phyloP scores from a whole-genome alignment of 1,140 invertebrate genomes.

The Papilio xuthus region DNA sequence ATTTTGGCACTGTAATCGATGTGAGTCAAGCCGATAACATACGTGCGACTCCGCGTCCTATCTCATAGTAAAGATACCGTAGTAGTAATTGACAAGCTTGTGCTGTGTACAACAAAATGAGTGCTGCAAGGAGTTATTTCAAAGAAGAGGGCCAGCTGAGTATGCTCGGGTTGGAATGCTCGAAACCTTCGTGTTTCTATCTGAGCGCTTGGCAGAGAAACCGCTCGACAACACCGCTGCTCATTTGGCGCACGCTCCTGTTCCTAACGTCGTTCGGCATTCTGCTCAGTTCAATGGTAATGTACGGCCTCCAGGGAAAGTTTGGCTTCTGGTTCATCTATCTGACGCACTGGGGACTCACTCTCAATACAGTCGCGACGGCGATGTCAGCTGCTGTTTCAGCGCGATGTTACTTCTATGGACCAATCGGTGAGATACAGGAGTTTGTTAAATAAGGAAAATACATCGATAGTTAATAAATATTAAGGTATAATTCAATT shows the following conservation, averaged over 20 bases:
- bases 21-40: slow-evolving; percentile 48
- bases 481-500: not conserved
- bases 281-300: slow-evolving; percentile 59
- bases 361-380: slow-evolving; percentile 55
- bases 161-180: slow-evolving; percentile 63
- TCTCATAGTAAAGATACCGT: slow-evolving; percentile 53
- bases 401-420: slow-evolving; percentile 61
- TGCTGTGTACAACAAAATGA: slow-evolving; percentile 55
- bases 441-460: not conserved
- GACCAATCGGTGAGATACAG: slow-evolving; percentile 67
- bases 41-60: slow-evolving; percentile 40
- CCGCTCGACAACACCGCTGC: slow-evolving; percentile 61
- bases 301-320: slow-evolving; percentile 55
- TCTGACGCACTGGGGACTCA: slow-evolving; percentile 73
- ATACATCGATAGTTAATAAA: not conserved
- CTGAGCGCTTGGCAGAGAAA: slow-evolving; percentile 70
- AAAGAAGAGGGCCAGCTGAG: slow-evolving; percentile 57
- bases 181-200: slow-evolving; percentile 63
- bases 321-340: slow-evolving; percentile 71
- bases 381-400: slow-evolving; percentile 65
- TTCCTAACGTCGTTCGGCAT: slow-evolving; percentile 64
- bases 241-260: slow-evolving; percentile 62
- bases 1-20: slow-evolving; percentile 49
- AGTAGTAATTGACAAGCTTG: slow-evolving; percentile 33
- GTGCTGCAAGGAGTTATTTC: slow-evolving; percentile 64